Conservation (phyloP, 2,797 vertebrate species). For the Pipistrellus kuhlii region DNA sequence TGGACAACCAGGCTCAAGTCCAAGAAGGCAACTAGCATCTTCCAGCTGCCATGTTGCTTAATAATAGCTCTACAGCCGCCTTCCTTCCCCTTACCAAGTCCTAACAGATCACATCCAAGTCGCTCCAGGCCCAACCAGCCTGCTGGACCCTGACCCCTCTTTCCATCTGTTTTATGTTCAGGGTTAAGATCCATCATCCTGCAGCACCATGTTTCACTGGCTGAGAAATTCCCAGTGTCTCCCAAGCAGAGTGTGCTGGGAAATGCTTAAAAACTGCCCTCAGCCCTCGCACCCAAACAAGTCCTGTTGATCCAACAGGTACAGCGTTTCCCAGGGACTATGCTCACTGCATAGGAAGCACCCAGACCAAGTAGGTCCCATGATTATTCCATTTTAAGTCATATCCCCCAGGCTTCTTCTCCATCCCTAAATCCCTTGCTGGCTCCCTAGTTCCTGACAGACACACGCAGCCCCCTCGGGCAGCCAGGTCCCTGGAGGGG, state of each 20-base stretch:
- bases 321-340: too few species aligned
- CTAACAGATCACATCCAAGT: neutral
- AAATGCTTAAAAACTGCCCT: neutral
- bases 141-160: neutral
- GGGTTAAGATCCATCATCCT: neutral
- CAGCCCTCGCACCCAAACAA: rapidly evolving
- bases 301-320: neutral
- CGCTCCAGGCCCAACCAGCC: too few species aligned
- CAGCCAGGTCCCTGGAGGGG: neutral
- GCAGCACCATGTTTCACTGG: neutral
- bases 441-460: neutral
- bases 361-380: rapidly evolving
- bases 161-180: rapidly evolving
- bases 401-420: neutral
- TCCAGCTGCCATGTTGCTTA: neutral
- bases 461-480: rapidly evolving
- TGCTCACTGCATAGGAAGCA: neutral
- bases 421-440: neutral
- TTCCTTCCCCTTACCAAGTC: neutral
- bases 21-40: neutral
- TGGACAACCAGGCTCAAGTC: neutral
- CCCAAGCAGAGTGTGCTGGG: neutral
- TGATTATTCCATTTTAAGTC: neutral
- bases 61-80: rapidly evolving
- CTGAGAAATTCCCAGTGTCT: neutral